Evolutionary conservation across 2,797 vertebrate species (phyloP).

Genomic region (Acomys russatus): DNA sequence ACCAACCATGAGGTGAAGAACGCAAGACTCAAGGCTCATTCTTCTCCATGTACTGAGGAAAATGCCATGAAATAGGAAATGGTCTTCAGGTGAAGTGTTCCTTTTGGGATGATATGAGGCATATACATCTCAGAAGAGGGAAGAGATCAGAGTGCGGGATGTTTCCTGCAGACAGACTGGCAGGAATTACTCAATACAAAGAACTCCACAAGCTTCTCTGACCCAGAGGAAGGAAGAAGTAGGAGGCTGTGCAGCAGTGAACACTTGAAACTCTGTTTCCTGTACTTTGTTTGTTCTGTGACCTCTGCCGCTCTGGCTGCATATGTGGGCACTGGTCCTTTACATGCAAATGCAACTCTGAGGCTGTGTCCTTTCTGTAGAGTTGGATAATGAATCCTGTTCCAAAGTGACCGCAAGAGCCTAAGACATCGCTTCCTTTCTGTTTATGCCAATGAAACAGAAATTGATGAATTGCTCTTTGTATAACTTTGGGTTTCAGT

Average conservation of each 20-base stretch:
- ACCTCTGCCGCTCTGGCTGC: slow-evolving; percentile 84
- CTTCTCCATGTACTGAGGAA: not conserved
- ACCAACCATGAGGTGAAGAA: not conserved
- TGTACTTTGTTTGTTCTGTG: slow-evolving; percentile 83
- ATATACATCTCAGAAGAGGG: not conserved
- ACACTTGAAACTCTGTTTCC: slow-evolving; percentile 71
- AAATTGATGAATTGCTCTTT: slow-evolving; percentile 86
- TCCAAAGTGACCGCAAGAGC: slow-evolving; percentile 88
- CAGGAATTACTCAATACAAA: slow-evolving; percentile 38
- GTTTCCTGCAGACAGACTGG: not conserved
- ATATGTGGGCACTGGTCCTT: slow-evolving; percentile 79
- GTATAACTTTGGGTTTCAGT: slow-evolving; percentile 82
- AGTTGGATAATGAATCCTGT: slow-evolving; percentile 88
- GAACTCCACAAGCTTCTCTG: not conserved
- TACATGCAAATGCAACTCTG: slow-evolving; percentile 86
- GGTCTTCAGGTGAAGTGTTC: not conserved
- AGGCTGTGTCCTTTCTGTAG: slow-evolving; percentile 85
- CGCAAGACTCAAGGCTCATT: not conserved
- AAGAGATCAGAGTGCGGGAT: not conserved
- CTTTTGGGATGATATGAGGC: slow-evolving; percentile 9
- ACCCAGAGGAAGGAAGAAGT: slow-evolving; percentile 66
- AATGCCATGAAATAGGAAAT: not conserved
- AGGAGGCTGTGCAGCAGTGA: slow-evolving; percentile 66
- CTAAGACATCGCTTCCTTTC: slow-evolving; percentile 87
- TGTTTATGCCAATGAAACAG: slow-evolving; percentile 87